Evolutionary conservation across 2,888 invertebrate species (phyloP), one percentile per base, ranked within the genome.

Genomic region (Drosophila meridionalis): DNA sequence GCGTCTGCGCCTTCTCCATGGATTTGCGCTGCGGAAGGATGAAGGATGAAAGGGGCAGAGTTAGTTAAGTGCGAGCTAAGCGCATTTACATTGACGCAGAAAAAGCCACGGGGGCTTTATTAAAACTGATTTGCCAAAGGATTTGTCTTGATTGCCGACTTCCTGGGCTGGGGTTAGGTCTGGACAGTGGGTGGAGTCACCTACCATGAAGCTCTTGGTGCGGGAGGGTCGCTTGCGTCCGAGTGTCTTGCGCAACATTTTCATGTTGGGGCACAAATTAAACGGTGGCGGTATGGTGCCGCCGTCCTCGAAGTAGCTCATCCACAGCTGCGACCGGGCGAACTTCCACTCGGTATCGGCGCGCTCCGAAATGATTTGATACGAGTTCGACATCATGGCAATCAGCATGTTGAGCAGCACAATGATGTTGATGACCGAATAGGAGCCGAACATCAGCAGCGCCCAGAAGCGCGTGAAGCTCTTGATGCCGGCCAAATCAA

Each of bases 381-480:
- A 99, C 1, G 99, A 99, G 93, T 98, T 99, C 71, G 98, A 98
- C 99, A 99, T 99, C 99, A 99, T 99, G 91, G 99, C 99, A 92
- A 99, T 99, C 47, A 99, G 95, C 96, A 99, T 98, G 94, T 99
- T 99, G 75, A 99, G 95, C 34, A 99, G 95, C 1, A 99, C 99
- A 85, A 99, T 98, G 78, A 99, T 97, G 92, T 99, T 98, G 93
- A 99, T 99, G 74, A 98, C 98, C 67, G 98, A 98, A 94, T 99
- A 99, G 6, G 97, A 98, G 48, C 99, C 99, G 92, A 99, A 99
- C 96, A 99, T 99, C 5, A 99, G 95, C 63, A 99, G 95, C 0
- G 98, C 98, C 99, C 97, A 99, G 94, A 98, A 99, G 90, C 98
- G 95, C 0, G 99, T 99, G 93, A 98, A 98, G 84, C 97, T 97